Evolutionary conservation across 92 coral and sea anemone genomes (phyloP).

Genomic region (Pocillopora meandrina): DNA sequence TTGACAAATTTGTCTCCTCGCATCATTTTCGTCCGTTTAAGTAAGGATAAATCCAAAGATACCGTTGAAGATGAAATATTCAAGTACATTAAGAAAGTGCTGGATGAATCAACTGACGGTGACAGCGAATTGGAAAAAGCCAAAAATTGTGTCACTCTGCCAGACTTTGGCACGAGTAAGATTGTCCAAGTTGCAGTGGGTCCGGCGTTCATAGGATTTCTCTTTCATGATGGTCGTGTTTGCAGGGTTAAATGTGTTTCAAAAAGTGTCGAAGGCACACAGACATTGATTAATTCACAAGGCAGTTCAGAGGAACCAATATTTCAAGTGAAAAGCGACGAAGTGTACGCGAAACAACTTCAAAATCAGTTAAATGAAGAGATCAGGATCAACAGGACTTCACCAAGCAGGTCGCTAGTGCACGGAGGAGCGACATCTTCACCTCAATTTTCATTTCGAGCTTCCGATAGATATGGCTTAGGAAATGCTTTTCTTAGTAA

Average conservation of each 20-base stretch:
- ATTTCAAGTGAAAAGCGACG: slow-evolving; percentile 86
- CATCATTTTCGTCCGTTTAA: slow-evolving; percentile 76
- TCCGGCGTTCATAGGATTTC: slow-evolving; percentile 76
- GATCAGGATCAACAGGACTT: slow-evolving; percentile 9
- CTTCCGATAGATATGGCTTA: not conserved
- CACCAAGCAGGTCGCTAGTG: slow-evolving; percentile 13
- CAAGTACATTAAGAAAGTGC: slow-evolving; percentile 65
- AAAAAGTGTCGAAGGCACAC: slow-evolving; percentile 59
- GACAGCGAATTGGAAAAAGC: slow-evolving; percentile 44
- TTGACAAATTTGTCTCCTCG: slow-evolving; percentile 55
- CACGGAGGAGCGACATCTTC: not conserved
- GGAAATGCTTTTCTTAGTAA: not conserved
- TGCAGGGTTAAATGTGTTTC: slow-evolving; percentile 83
- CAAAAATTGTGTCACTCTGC: slow-evolving; percentile 62
- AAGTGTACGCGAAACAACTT: slow-evolving; percentile 73
- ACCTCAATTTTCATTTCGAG: not conserved
- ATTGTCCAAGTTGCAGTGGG: slow-evolving; percentile 85
- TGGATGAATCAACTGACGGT: slow-evolving; percentile 40
- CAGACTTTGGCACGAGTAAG: slow-evolving; percentile 60
- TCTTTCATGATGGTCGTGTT: slow-evolving; percentile 83
- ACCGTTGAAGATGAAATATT: slow-evolving; percentile 74
- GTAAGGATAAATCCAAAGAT: slow-evolving; percentile 87
- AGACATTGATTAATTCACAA: slow-evolving; percentile 47
- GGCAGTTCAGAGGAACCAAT: slow-evolving; percentile 55
- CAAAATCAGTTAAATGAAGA: slow-evolving; percentile 54